Evolutionary conservation across 2,888 invertebrate species (phyloP).

Genomic region (Chloroclysta siterata): DNA sequence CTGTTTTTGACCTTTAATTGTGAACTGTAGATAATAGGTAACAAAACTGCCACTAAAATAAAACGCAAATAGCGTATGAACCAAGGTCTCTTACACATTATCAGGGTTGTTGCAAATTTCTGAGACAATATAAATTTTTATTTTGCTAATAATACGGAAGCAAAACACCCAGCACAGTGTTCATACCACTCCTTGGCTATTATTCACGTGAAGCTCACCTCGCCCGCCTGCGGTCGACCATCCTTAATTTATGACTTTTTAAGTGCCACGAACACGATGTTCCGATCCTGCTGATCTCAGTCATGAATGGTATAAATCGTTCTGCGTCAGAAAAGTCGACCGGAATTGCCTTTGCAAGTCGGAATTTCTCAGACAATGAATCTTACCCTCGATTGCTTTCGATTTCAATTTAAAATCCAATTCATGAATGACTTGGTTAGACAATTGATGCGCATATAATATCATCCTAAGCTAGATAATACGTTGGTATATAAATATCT

Average conservation of each 20-base stretch:
- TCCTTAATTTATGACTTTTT: constrained; percentile 73
- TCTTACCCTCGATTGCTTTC: constrained; percentile 41
- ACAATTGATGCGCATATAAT: constrained; percentile 6
- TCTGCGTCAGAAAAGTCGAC: constrained; percentile 42
- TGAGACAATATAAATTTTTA: no score
- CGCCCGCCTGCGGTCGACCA: constrained; percentile 55
- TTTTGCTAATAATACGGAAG: no score
- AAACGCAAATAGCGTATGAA: no score
- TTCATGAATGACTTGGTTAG: constrained; percentile 18
- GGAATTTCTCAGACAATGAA: constrained; percentile 42
- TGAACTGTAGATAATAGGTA: no score
- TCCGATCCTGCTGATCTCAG: constrained; percentile 57
- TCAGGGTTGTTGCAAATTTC: no score
- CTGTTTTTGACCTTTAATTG: no score
- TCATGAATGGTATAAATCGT: constrained; percentile 54
- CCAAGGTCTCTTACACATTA: no score
- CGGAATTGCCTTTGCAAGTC: constrained; percentile 41
- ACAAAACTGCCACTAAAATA: no score
- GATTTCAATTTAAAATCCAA: constrained; percentile 33
- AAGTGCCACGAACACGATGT: constrained; percentile 69
- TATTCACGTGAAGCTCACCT: constrained; percentile 65
- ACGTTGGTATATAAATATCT: neutral
- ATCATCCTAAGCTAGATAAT: constrained; percentile 2
- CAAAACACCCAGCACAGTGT: constrained; percentile 8
- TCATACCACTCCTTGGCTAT: constrained; percentile 48